Evolutionary conservation across 1,140 invertebrate species (phyloP).

Genomic region (Phortica variegata): DNA sequence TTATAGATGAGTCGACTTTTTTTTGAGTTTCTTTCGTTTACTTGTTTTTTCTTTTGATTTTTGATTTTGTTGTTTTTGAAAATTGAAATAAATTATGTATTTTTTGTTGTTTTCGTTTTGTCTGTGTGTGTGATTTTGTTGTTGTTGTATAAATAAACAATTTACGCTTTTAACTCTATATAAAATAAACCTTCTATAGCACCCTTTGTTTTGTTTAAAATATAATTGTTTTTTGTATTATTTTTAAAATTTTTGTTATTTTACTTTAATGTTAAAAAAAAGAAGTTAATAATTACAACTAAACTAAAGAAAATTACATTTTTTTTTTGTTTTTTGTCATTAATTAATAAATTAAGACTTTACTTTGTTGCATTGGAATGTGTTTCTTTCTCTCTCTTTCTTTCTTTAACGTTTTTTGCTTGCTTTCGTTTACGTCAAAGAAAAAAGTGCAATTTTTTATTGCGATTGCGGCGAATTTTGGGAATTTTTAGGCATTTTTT

Average conservation of each 20-base stretch:
- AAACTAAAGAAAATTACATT: slow-evolving; percentile 18
- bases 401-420: too few species aligned
- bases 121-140: slow-evolving; percentile 15
- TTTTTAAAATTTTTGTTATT: slow-evolving; percentile 19
- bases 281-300: slow-evolving; percentile 15
- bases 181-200: slow-evolving; percentile 57
- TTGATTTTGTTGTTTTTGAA: slow-evolving; percentile 38
- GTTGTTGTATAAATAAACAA: slow-evolving; percentile 27
- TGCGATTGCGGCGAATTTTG: neutral
- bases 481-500: slow-evolving; percentile 5
- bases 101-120: slow-evolving; percentile 17
- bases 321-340: slow-evolving; percentile 29
- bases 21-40: neutral
- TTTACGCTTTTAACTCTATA: slow-evolving; percentile 44
- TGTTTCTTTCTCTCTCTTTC: too few species aligned
- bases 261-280: slow-evolving; percentile 22
- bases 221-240: slow-evolving; percentile 38
- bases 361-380: slow-evolving; percentile 51
- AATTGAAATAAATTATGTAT: slow-evolving; percentile 32
- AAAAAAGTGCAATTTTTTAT: slow-evolving; percentile 4
- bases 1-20: neutral
- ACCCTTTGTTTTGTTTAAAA: slow-evolving; percentile 45
- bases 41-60: neutral
- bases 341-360: slow-evolving; percentile 39
- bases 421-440: slow-evolving; percentile 14